Percentiles rank a stretch among this genome's conserved stretches.
Evolutionary conservation across 2,113 vertebrate genomes (phyloP).

Genomic region (Leptobrachium leishanense): DNA sequence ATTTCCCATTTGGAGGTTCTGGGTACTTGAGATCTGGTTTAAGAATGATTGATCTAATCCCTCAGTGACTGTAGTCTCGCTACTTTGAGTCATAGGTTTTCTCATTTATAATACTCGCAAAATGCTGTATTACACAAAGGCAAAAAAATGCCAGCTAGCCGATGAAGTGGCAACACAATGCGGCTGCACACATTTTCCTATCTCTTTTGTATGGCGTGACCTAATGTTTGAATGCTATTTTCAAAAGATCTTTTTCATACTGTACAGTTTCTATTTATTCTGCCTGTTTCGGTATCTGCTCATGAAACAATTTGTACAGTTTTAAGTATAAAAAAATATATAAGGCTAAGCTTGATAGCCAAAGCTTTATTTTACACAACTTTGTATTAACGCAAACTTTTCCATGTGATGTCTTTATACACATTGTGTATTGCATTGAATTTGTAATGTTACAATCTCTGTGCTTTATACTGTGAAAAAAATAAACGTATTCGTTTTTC

Average conservation of each 20-base stretch:
- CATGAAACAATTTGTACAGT: not conserved
- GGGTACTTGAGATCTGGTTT: no score
- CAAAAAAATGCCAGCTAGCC: not conserved
- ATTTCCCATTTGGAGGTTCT: no score
- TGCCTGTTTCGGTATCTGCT: not conserved
- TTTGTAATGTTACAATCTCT: not conserved
- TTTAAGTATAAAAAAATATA: conserved; percentile 3
- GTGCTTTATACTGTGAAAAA: conserved; percentile 8
- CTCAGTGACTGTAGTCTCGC: not conserved
- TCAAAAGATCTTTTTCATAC: not conserved
- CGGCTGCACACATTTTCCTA: not conserved
- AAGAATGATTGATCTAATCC: not conserved
- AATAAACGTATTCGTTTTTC: conserved; percentile 1
- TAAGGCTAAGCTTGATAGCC: not conserved
- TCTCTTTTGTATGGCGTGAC: not conserved
- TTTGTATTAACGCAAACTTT: not conserved
- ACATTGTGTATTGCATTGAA: conserved; percentile 2
- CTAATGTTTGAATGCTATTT: not conserved
- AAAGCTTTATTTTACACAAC: not conserved
- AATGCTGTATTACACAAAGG: conserved; percentile 17
- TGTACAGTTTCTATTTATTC: conserved; percentile 4
- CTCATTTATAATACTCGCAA: conserved; percentile 11
- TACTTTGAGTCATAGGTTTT: conserved; percentile 4
- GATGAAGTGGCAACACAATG: not conserved
- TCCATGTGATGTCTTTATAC: not conserved